Evolutionary conservation across 2,797 vertebrate species (phyloP).

Genomic region (Eidolon dupreanum): DNA sequence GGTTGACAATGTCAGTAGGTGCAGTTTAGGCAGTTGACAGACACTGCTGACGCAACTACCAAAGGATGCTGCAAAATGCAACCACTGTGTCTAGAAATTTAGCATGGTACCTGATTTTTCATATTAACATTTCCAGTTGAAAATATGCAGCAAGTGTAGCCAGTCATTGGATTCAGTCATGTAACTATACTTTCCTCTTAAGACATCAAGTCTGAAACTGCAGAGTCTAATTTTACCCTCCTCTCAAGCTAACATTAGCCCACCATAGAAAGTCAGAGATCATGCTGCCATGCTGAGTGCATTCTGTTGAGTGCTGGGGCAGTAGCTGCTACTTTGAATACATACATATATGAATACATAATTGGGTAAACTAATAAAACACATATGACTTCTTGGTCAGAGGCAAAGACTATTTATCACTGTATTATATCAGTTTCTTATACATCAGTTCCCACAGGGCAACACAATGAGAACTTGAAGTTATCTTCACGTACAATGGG

Average conservation of each 20-base stretch:
- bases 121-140: not conserved
- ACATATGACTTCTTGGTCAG: not conserved
- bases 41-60: not conserved
- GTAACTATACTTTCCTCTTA: not conserved
- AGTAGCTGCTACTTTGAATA: not conserved
- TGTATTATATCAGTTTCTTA: not conserved
- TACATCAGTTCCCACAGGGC: not conserved
- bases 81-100: not conserved
- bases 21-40: not conserved
- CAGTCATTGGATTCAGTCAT: not conserved
- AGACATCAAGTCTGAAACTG: not conserved
- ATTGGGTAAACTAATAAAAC: not conserved
- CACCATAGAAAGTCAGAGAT: not conserved
- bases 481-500: not conserved
- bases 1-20: not conserved
- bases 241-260: not conserved
- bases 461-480: not conserved
- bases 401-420: not conserved
- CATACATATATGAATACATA: not conserved
- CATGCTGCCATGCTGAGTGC: not conserved
- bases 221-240: not conserved
- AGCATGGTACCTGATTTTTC: not conserved
- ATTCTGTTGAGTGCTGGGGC: not conserved
- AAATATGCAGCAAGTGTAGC: not conserved
- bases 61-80: not conserved